Conservation (phyloP, 2,797 vertebrate species). For the Trachops cirrhosus region DNA sequence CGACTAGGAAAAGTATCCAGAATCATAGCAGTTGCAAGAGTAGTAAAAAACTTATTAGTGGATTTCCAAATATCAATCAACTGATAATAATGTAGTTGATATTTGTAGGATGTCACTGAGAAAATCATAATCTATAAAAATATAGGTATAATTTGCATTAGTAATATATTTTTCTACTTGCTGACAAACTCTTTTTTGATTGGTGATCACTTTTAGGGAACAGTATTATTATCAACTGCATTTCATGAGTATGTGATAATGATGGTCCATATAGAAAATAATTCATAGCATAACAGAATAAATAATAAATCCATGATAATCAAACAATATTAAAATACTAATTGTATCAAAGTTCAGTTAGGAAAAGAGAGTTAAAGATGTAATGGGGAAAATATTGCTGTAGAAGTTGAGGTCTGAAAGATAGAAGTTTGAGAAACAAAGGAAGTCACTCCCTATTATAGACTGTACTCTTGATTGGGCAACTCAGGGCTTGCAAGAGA, state of each 20-base stretch:
- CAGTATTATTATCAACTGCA: not conserved
- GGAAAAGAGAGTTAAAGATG: not conserved
- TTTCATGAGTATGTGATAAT: not conserved
- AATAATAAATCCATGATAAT: not conserved
- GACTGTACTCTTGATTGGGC: not conserved
- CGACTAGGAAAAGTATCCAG: not conserved
- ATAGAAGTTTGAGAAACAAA: not conserved
- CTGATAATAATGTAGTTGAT: not conserved
- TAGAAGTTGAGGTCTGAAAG: not conserved
- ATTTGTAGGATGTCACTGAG: not conserved
- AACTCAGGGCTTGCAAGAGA: not conserved
- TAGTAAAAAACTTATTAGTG: not conserved
- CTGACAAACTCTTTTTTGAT: not conserved
- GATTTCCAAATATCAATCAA: not conserved
- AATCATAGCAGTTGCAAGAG: not conserved
- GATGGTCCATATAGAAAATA: not conserved
- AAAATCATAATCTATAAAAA: not conserved
- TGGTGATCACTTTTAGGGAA: not conserved
- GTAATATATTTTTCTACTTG: not conserved
- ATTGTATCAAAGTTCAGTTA: not conserved
- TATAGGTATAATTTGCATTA: not conserved
- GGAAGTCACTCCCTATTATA: not conserved
- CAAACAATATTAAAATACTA: not conserved
- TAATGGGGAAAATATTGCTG: not conserved
- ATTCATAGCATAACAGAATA: not conserved